These are phyloP conservation scores for Etheostoma nigrum DNA, from an alignment of 2,797 vertebrate genomes.

Conservation along the genomic window DNA sequence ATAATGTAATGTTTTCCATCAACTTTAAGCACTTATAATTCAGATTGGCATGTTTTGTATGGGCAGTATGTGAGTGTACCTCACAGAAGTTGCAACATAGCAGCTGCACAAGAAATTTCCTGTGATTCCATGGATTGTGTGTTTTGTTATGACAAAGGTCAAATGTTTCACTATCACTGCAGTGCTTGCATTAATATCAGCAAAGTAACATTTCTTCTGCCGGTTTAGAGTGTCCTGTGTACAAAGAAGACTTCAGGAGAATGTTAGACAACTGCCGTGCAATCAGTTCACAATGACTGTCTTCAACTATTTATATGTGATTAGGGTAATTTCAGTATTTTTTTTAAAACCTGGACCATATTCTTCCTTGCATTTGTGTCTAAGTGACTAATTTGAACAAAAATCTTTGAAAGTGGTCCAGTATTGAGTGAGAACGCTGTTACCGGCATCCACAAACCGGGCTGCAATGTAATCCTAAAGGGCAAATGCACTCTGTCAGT, in stretches of 20 bases:
- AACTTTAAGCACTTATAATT: neutral
- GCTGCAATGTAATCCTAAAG: too few species aligned
- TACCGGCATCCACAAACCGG: accelerated
- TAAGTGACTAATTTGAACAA: too few species aligned
- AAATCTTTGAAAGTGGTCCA: too few species aligned
- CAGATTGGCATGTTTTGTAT: neutral
- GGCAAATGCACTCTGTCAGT: too few species aligned
- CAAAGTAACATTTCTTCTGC: slow-evolving; percentile 64
- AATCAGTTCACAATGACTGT: slow-evolving; percentile 96
- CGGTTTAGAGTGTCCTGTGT: slow-evolving; percentile 96
- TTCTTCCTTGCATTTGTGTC: too few species aligned
- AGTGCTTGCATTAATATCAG: neutral
- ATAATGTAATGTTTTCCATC: neutral
- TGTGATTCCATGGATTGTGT: slow-evolving; percentile 27
- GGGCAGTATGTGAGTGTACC: slow-evolving; percentile 29
- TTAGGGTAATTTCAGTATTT: neutral
- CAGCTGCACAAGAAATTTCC: neutral
- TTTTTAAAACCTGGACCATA: neutral
- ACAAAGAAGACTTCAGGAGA: slow-evolving; percentile 97
- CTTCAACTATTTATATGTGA: neutral
- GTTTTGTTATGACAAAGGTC: slow-evolving; percentile 51
- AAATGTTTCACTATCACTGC: neutral
- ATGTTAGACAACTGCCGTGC: slow-evolving; percentile 94
- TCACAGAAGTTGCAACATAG: slow-evolving; percentile 35
- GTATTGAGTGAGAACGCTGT: too few species aligned